Evolutionary conservation across 2,797 vertebrate species (phyloP), one percentile per base, ranked within the genome.

Genomic region (Cynopterus sphinx): DNA sequence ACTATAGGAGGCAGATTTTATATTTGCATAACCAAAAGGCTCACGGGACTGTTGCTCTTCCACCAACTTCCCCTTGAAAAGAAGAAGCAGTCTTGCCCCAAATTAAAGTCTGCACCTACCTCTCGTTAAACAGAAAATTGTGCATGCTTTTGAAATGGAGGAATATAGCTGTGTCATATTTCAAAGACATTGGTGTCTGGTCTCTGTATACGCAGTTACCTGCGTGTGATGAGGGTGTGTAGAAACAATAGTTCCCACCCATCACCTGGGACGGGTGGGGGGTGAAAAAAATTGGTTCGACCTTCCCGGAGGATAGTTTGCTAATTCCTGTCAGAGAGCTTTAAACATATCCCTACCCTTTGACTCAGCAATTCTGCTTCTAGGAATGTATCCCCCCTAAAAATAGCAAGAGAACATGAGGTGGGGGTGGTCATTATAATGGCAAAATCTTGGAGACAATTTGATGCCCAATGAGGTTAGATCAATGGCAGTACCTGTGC

Each of bases 171-270:
- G 46, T 33, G 71, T 59, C 41, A 0, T 0, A 24, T 53, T 70
- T 71, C 70, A 16, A 75, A 78, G 86, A 13, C 43, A 33, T 4
- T 46, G 41, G 36, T 1, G 0, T 51, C 51, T 75, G 21, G 46
- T 31, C 36, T 82, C 26, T 17, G 28, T 3, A 0, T 36, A 55
- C 5, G n/a, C 53, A 57, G 46, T 63, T 39, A n/a, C 33, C 75
- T 1, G 12, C 12, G 4, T 16, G 1, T 33, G 3, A n/a, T 13
- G 26, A 39, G n/a, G 36, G n/a, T 49, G 0, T 3, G 4, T 9
- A 43, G 21, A 81, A 59, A 55, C 63, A 33, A 6, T 3, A 41
- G 78, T 2, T 19, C n/a, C 33, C 41, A 28, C 28, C 16, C 15
- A 26, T 0, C 31, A 16, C 57, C 43, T 9, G 2, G 19, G 53